Evolutionary conservation across 1,140 invertebrate genomes (phyloP).

Genomic region (Penaeus chinensis): DNA sequence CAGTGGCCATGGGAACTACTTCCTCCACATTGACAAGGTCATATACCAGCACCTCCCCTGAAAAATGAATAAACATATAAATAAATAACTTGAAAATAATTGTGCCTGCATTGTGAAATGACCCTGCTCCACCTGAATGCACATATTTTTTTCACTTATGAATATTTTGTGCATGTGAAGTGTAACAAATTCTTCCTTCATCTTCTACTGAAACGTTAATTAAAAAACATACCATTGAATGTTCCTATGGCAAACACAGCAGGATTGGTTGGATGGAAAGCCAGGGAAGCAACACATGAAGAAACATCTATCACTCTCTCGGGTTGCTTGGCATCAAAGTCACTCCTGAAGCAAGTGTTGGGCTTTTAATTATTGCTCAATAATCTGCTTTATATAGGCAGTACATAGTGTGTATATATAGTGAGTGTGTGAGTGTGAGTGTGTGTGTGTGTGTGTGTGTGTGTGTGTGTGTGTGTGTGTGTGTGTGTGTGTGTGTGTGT

Average conservation of each 20-base stretch:
- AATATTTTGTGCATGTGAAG: too few relatives aligned
- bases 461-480: background rate
- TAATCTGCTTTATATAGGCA: too few relatives aligned
- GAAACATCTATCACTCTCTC: constrained; percentile 50
- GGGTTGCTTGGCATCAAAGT: constrained; percentile 54
- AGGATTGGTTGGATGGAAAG: constrained; percentile 59
- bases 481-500: background rate
- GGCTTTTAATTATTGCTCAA: too few relatives aligned
- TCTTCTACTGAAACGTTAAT: background rate
- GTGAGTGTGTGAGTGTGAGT: background rate
- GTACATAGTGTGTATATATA: too few relatives aligned
- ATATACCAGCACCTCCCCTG: constrained; percentile 57
- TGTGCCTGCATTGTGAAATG: too few relatives aligned
- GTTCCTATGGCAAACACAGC: constrained; percentile 56
- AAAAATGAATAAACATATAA: background rate
- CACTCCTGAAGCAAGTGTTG: constrained; percentile 22
- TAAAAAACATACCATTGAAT: constrained; percentile 32
- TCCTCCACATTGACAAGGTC: constrained; percentile 54
- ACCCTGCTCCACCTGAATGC: too few relatives aligned
- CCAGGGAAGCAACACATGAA: constrained; percentile 43
- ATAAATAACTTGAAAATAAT: too few relatives aligned
- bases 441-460: constrained; percentile 14
- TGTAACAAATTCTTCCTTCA: too few relatives aligned
- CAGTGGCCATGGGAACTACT: constrained; percentile 26
- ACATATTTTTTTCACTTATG: too few relatives aligned